phyloP scores from a whole-genome alignment of 2,888 invertebrate genomes.

The Acrocyrtus sp. region DNA sequence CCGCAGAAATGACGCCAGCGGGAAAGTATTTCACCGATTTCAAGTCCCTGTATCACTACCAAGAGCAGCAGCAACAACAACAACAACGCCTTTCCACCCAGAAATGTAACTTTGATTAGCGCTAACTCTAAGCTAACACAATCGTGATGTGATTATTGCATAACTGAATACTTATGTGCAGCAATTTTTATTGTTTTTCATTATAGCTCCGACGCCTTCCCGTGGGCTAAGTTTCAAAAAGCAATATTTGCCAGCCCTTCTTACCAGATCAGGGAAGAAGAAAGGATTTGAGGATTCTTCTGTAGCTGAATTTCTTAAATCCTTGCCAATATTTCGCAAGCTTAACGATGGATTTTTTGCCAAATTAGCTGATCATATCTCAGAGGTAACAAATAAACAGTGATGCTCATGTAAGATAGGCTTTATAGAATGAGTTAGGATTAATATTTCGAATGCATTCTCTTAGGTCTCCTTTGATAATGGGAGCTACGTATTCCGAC shows the following conservation, averaged over 20 bases:
- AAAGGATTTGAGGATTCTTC: constrained; percentile 27
- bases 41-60: constrained; percentile 32
- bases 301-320: constrained; percentile 78
- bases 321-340: constrained; percentile 81
- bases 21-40: constrained; percentile 45
- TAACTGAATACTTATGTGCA: too few relatives aligned
- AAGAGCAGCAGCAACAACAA: constrained; percentile 4
- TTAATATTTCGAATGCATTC: too few relatives aligned
- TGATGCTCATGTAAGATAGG: too few relatives aligned
- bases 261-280: constrained; percentile 41
- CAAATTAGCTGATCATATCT: constrained; percentile 86
- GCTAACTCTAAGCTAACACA: neutral
- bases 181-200: too few relatives aligned
- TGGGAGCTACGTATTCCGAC: constrained; percentile 81
- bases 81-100: constrained; percentile 31
- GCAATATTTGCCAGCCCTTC: constrained; percentile 29
- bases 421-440: too few relatives aligned
- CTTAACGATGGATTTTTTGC: constrained; percentile 77
- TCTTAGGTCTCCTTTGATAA: constrained; percentile 86
- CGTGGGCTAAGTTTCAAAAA: constrained; percentile 44
- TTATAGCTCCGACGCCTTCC: constrained; percentile 40
- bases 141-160: constrained; percentile 25
- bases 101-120: neutral
- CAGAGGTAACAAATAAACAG: constrained; percentile 72
- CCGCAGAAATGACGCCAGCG: constrained; percentile 45